Conservation (phyloP, 2,113 vertebrate genomes). For the Cyanoderma ruficeps region DNA sequence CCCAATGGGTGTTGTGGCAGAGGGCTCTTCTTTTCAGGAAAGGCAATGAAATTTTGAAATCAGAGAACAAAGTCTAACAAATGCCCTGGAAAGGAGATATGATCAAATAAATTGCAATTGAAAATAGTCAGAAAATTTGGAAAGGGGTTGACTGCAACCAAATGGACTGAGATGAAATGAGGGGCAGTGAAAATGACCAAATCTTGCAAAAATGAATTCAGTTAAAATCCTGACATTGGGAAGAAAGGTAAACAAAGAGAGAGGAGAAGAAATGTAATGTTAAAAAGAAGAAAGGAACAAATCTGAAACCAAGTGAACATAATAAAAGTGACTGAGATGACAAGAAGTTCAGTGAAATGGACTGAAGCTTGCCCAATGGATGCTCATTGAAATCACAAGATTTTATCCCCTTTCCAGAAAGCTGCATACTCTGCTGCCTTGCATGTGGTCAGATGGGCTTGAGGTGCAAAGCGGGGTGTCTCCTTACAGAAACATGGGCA, state of each 20-base stretch:
- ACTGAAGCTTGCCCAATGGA: neutral
- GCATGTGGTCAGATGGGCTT: rapidly evolving
- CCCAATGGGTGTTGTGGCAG: rapidly evolving
- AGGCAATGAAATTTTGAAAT: neutral
- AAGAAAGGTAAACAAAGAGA: neutral
- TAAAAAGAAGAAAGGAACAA: neutral
- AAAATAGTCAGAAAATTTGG: neutral
- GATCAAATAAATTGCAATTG: neutral
- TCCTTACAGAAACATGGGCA: neutral
- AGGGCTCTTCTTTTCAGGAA: neutral
- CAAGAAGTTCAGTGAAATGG: neutral
- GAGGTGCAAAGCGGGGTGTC: neutral
- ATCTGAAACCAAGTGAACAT: neutral
- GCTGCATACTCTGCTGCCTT: neutral
- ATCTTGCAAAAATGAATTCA: neutral
- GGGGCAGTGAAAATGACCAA: neutral
- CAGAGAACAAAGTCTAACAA: neutral
- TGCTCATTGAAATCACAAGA: neutral
- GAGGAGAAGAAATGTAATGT: neutral
- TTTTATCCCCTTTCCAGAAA: neutral
- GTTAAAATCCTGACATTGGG: neutral
- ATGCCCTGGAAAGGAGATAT: neutral
- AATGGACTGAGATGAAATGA: neutral
- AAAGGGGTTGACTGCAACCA: neutral
- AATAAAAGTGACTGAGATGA: neutral